Evolutionary conservation across 1,140 invertebrate genomes (phyloP), one percentile per base, ranked within the genome.

Genomic region (Meteorus sp.): DNA sequence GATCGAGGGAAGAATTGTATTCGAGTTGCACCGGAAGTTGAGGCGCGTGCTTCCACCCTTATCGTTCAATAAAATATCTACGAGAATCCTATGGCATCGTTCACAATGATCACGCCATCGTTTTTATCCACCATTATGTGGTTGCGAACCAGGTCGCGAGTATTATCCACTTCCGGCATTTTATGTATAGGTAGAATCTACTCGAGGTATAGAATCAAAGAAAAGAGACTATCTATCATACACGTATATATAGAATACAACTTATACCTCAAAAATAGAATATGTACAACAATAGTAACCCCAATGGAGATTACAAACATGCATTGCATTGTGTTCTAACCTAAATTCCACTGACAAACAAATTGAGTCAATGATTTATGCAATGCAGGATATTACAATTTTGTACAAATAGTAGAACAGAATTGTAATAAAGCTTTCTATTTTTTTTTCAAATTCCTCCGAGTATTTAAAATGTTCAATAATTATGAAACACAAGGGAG

Each of bases 81-180:
- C n/a, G n/a, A n/a, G n/a, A n/a, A n/a, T n/a, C n/a, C n/a, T n/a
- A n/a, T n/a, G n/a, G n/a, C n/a, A n/a, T n/a, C n/a, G n/a, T n/a
- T n/a, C n/a, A n/a, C n/a, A n/a, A n/a, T n/a, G n/a, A n/a, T n/a
- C 35, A 39, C 35, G 35, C 35, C 29, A 33, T 33, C 6, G 11
- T 33, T 11, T 33, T 11, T 39, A 39, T 39, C 35, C 15, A 4
- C 35, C 35, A 39, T 39, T 39, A 39, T 39, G 13, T 39, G 15
- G 11, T 39, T 11, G 35, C 35, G 13, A 39, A 39, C 8, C 43
- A 50, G 55, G 37, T 43, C 29, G 35, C 31, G 55, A 7, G 27
- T 33, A 56, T 48, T 56, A 56, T 27, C 27, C 27, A 56, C 55
- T 56, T 56, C 55, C 55, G 55, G 27, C 15, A 29, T 56, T 56